Evolutionary conservation across 2,797 vertebrate species (phyloP), one percentile per base, ranked within the genome.

Genomic region (Periophthalmus magnuspinnatus): DNA sequence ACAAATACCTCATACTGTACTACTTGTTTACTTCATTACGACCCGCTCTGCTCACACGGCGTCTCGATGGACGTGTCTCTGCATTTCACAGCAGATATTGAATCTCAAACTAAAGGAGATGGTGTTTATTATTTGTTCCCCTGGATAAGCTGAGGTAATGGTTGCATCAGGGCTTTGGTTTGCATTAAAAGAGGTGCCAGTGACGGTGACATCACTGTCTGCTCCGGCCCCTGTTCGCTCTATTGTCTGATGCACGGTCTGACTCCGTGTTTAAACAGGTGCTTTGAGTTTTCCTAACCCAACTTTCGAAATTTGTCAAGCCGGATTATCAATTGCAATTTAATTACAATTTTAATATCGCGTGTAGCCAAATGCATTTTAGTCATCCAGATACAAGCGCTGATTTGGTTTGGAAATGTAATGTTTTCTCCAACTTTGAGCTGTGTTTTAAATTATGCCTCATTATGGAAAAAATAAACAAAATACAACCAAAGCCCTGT

Each of bases 181-280:
- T 86, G 73, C 50, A 80, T 71, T 82, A 48, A 73, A 79, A 70
- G 34, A 63, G 36, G 81, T 81, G 77, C 70, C 75, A 78, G 67
- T 69, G 64, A 70, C 32, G 11, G 68, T 92, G 89, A 86, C 85
- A 80, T 91, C 86, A 90, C 76, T 75, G 81, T 88, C 74, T 81
- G 11, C 68, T 72, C 47, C 60, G 61, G 41, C 58, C 73, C 59
- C 71, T 28, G 38, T 88, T 90, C 78, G 81, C 67, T 84, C 68
- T 65, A 61, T 78, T 78, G 76, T 81, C 58, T 80, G 74, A 86
- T 74, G 41, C 67, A 82, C 67, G 81, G 79, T 86, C 56, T 65
- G 61, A 68, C 67, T 81, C 67, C 56, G 74, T 90, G 86, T 91
- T 91, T 92, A 73, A 88, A 91, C 83, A 91, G 87, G 82, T 89